Conservation (phyloP, 2,797 vertebrate genomes). For the Dipus sagitta region DNA sequence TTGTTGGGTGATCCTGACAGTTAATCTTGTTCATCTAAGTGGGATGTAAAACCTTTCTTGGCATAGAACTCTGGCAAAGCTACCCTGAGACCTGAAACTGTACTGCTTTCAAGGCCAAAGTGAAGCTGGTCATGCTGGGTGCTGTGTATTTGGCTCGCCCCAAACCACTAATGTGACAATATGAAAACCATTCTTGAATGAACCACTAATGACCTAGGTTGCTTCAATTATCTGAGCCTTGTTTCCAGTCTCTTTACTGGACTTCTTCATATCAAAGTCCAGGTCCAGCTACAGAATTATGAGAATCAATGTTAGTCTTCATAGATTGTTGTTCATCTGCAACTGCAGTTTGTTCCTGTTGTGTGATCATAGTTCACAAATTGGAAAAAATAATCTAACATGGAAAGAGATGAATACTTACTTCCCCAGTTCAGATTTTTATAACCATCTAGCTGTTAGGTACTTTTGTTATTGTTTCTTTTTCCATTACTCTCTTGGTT, state of each 20-base stretch:
- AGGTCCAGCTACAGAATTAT: neutral
- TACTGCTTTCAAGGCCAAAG: neutral
- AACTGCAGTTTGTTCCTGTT: neutral
- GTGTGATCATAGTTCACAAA: neutral
- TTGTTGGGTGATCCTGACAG: neutral
- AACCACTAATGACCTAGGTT: neutral
- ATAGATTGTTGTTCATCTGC: neutral
- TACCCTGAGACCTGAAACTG: neutral
- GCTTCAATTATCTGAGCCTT: neutral
- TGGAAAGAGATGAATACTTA: neutral
- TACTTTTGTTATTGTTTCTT: neutral
- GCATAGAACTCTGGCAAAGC: neutral
- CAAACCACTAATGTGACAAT: neutral
- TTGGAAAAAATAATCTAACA: neutral
- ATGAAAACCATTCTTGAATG: neutral
- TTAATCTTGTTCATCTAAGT: neutral
- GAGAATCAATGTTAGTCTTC: neutral
- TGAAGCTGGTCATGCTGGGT: neutral
- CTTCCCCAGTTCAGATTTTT: neutral
- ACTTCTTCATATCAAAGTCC: neutral
- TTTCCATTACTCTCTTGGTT: neutral
- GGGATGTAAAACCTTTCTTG: neutral
- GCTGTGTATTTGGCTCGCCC: fast-evolving
- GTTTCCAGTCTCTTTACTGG: neutral
- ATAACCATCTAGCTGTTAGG: neutral